Evolutionary conservation across 2,113 vertebrate genomes (phyloP).

Genomic region (Oceanodroma tethys): DNA sequence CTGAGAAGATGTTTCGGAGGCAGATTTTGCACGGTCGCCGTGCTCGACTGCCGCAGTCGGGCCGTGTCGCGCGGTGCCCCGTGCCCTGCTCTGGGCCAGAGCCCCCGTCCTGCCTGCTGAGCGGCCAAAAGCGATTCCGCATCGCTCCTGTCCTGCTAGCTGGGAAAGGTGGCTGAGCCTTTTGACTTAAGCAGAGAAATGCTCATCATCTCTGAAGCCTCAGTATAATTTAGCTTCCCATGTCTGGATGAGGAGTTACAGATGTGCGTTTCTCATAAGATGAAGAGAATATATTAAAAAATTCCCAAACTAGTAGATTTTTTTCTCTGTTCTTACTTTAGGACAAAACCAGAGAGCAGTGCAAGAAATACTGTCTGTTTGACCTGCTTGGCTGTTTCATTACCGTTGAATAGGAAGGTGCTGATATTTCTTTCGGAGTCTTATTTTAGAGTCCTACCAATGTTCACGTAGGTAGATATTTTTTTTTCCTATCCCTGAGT

Average conservation of each 20-base stretch:
- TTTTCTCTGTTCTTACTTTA: neutral
- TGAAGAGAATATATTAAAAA: neutral
- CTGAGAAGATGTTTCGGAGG: neutral
- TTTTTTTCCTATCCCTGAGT: neutral
- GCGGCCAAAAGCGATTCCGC: neutral
- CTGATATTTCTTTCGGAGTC: neutral
- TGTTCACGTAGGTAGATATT: neutral
- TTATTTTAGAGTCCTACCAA: neutral
- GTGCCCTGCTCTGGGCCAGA: neutral
- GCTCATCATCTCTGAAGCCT: neutral
- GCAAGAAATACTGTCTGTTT: neutral
- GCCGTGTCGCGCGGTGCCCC: accelerated
- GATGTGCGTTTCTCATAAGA: neutral
- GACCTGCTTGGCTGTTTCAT: neutral
- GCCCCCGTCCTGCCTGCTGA: neutral
- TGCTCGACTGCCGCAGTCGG: accelerated
- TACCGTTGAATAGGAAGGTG: neutral
- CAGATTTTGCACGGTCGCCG: accelerated
- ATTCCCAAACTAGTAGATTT: neutral
- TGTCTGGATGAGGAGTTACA: neutral
- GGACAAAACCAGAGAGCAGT: neutral
- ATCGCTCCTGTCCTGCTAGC: accelerated
- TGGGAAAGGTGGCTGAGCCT: neutral
- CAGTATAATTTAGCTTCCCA: accelerated
- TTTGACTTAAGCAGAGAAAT: accelerated